phyloP scores from a whole-genome alignment of 2,888 invertebrate species.

The Catocala nupta region DNA sequence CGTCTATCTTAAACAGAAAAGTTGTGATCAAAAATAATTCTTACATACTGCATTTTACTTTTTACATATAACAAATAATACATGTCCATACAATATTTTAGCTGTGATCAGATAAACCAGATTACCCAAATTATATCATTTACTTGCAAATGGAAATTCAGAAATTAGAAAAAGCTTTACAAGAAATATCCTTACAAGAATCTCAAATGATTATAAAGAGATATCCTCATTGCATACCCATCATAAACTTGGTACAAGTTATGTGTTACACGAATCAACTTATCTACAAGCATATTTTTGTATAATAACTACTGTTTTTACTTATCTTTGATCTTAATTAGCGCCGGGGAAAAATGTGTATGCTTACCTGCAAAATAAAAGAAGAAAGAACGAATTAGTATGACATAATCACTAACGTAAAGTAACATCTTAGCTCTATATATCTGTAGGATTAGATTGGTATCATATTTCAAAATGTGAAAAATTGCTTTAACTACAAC shows the following conservation, averaged over 20 bases:
- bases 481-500: no score
- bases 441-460: no score
- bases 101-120: background rate
- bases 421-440: no score
- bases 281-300: constrained; percentile 5
- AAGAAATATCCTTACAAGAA: constrained; percentile 2
- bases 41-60: no score
- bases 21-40: no score
- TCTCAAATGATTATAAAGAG: background rate
- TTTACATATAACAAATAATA: background rate
- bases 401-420: background rate
- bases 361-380: constrained; percentile 34
- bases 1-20: no score
- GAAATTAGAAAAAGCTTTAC: background rate
- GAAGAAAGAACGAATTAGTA: constrained; percentile 7
- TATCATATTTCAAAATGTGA: no score
- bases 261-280: constrained; percentile 6
- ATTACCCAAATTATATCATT: background rate
- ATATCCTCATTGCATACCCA: background rate
- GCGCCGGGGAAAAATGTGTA: background rate
- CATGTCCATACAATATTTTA: background rate
- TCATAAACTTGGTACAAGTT: constrained; percentile 1
- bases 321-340: constrained; percentile 10
- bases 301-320: constrained; percentile 7
- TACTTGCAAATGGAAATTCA: background rate